Base-by-base conservation (phyloP, 2,113 vertebrate genomes). In the Ameiurus melas region DNA sequence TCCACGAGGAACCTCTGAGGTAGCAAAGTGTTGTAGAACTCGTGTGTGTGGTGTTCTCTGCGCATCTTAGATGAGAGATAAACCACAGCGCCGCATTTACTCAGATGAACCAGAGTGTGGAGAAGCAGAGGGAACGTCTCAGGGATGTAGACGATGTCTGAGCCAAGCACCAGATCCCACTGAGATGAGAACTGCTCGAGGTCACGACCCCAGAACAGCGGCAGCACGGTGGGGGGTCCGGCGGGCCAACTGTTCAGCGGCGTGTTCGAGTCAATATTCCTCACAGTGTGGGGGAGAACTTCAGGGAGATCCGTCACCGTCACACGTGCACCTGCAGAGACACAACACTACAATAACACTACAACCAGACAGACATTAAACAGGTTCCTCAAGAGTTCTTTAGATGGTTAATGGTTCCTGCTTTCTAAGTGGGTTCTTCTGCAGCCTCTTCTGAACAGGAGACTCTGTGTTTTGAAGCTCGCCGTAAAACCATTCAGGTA, bases 31-130 rank as follows among this genome's bases (percentile, higher is more conserved):
- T 95, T 91, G 78, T 95, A 97, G 93, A 97, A 97, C 78, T 39
- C 25, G 2, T 87, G 87, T 0, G 96, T 95, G 78, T 90, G 77
- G 0, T 97, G 96, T 78, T 97, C 96, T 84, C 90, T 81, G 22
- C 96, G 93, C 96, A 98, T 97, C 91, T 96, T 96, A 86, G 96
- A 96, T 0, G 96, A 96, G n/a, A 97, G 92, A 85, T 96, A 96
- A 22, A 93, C 92, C 84, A 92, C 86, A 0, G 95, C 94, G 0
- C 91, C 93, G 0, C 92, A 90, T 64, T 93, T 91, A n/a, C 96
- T 96, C 75, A 97, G 91, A 81, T 97, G 96, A 81, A 57, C 92
- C 9, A 98, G 94, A 1, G 97, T 97, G 83, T 95, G 92, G 87
- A 97, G 62, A 0, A 97, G 93, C 81, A 94, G 92, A 0, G 96